A percentile compares a stretch with the other conserved stretches of the same genome.
These are phyloP conservation scores for Drosophila demipolita DNA, from an alignment of 2,888 invertebrate species.

Conservation along the genomic window DNA sequence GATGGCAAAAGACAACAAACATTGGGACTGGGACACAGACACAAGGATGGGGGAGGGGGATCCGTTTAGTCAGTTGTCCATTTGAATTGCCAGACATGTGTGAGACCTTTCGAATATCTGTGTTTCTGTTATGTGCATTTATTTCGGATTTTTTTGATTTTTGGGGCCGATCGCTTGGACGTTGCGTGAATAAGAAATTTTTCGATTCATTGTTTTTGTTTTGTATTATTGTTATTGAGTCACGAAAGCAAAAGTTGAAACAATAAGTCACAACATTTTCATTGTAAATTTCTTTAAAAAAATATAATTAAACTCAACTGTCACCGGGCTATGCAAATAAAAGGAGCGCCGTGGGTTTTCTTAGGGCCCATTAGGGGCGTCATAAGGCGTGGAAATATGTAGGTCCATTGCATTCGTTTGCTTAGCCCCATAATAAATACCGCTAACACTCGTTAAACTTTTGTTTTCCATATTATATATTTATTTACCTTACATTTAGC, in stretches of 20 bases:
- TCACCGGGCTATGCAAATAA: slow-evolving; percentile 68
- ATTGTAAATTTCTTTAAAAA: slow-evolving; percentile 68
- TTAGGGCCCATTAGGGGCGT: slow-evolving; percentile 8
- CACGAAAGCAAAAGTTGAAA: slow-evolving; percentile 42
- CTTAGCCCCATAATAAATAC: slow-evolving; percentile 57
- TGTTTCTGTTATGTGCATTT: slow-evolving; percentile 16
- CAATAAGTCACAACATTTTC: slow-evolving; percentile 50
- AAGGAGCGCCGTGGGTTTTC: slow-evolving; percentile 64
- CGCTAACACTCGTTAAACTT: slow-evolving; percentile 42
- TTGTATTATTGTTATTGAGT: slow-evolving; percentile 34
- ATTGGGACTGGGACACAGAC: too few relatives aligned
- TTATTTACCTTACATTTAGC: slow-evolving; percentile 65
- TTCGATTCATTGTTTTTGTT: slow-evolving; percentile 2
- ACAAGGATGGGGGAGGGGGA: neutral
- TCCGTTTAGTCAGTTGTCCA: slow-evolving; percentile 61
- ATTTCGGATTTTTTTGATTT: slow-evolving; percentile 9
- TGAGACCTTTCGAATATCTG: slow-evolving; percentile 74
- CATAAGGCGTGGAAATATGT: slow-evolving; percentile 13
- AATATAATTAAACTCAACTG: slow-evolving; percentile 59
- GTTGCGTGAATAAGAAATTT: slow-evolving; percentile 70
- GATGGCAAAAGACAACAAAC: slow-evolving; percentile 7
- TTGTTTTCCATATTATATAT: slow-evolving; percentile 47
- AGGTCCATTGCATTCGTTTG: slow-evolving; percentile 44
- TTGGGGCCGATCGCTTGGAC: slow-evolving; percentile 62
- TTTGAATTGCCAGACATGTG: slow-evolving; percentile 81